Evolutionary conservation across 92 coral and sea anemone genomes (phyloP).

Genomic region (Porites evermanni): DNA sequence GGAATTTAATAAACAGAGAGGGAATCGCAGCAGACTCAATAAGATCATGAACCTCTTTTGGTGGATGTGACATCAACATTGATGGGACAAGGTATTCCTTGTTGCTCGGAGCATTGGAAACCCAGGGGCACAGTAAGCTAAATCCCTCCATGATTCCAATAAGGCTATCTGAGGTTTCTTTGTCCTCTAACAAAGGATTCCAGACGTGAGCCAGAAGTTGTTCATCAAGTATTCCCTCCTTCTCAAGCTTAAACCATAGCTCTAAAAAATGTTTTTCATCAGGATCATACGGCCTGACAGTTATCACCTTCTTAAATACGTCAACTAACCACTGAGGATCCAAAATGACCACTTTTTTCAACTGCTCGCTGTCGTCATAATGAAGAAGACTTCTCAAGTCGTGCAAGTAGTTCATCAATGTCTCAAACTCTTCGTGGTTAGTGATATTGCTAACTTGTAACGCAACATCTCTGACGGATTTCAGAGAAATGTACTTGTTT

Average conservation of each 20-base stretch:
- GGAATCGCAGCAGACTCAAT: too few species aligned
- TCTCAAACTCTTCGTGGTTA: not conserved
- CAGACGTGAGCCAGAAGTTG: not conserved
- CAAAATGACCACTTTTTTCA: not conserved
- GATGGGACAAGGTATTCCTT: not conserved
- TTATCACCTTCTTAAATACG: too few species aligned
- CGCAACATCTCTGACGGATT: not conserved
- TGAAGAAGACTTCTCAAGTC: not conserved
- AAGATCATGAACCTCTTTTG: too few species aligned
- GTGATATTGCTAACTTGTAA: not conserved
- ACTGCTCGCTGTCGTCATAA: not conserved
- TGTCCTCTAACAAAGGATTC: not conserved
- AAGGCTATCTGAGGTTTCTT: not conserved
- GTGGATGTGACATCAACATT: not conserved
- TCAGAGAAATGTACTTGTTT: not conserved
- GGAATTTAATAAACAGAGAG: too few species aligned
- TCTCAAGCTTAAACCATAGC: not conserved
- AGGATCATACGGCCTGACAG: not conserved
- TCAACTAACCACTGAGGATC: too few species aligned
- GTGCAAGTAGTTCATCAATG: slow-evolving; percentile 1
- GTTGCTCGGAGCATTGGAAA: not conserved
- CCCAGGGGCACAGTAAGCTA: not conserved
- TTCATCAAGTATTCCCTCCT: not conserved
- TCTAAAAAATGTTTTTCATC: not conserved
- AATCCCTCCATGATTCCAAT: slow-evolving; percentile 8